Conservation (phyloP, 2,113 vertebrate species). For the Antechinus flavipes region DNA sequence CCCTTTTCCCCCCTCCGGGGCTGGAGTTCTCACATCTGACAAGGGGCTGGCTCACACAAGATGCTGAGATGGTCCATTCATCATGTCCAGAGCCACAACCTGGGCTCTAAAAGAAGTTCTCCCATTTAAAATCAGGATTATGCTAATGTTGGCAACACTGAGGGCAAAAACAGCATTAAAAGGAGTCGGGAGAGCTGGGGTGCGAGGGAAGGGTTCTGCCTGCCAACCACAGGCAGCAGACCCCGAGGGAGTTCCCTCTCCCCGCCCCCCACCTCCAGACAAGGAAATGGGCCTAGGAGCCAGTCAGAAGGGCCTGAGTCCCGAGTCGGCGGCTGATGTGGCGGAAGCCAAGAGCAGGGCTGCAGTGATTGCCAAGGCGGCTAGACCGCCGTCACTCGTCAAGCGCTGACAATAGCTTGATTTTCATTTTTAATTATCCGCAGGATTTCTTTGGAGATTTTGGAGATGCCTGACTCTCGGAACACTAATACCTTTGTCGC, state of each 20-base stretch:
- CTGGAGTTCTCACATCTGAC: neutral
- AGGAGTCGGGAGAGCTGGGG: neutral
- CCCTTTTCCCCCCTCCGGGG: neutral
- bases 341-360: conserved; percentile 41
- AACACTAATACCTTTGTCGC: conserved; percentile 59
- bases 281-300: neutral
- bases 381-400: conserved; percentile 53
- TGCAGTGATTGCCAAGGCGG: conserved; percentile 58
- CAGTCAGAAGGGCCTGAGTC: neutral
- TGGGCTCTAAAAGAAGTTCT: neutral
- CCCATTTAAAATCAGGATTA: neutral
- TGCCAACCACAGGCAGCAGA: neutral
- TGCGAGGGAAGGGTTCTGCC: neutral
- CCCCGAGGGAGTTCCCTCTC: neutral
- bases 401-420: conserved; percentile 67
- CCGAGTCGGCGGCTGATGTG: conserved; percentile 39
- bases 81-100: neutral
- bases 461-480: conserved; percentile 64
- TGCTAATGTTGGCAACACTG: neutral
- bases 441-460: conserved; percentile 73
- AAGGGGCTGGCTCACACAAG: neutral
- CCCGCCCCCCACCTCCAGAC: neutral
- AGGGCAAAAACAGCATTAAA: neutral
- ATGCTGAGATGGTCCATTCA: neutral
- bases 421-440: conserved; percentile 73